phyloP scores from a whole-genome alignment of 2,797 vertebrate genomes.

The Orientallactaga sibirica region DNA sequence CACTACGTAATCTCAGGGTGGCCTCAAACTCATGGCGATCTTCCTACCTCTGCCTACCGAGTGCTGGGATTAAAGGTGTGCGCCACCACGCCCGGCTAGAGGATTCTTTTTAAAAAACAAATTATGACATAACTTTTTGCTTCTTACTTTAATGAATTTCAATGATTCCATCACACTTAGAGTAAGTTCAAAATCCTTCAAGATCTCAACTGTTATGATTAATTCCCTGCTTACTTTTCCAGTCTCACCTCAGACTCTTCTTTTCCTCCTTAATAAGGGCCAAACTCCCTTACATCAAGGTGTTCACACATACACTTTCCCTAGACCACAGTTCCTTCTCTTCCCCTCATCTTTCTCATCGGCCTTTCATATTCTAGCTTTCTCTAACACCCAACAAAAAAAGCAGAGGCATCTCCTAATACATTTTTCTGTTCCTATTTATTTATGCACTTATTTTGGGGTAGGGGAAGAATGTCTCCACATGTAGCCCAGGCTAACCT shows the following conservation, averaged over 20 bases:
- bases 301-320: neutral
- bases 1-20: no score
- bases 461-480: neutral
- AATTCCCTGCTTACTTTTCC: neutral
- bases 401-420: neutral
- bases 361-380: neutral
- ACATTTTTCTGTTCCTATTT: neutral
- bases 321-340: neutral
- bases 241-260: neutral
- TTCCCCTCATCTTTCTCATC: neutral
- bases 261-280: neutral
- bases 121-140: neutral
- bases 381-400: neutral
- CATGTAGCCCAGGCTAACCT: neutral
- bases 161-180: neutral
- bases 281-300: neutral
- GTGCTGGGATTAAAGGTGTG: no score
- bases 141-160: slow-evolving; percentile 47
- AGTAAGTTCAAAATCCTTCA: slow-evolving; percentile 42
- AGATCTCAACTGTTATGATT: neutral
- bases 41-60: no score
- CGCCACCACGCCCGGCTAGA: no score
- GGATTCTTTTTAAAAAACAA: neutral
- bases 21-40: no score
- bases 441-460: no score